Base-by-base conservation (phyloP, 2,113 vertebrate species). In the Cebidichthys violaceus region DNA sequence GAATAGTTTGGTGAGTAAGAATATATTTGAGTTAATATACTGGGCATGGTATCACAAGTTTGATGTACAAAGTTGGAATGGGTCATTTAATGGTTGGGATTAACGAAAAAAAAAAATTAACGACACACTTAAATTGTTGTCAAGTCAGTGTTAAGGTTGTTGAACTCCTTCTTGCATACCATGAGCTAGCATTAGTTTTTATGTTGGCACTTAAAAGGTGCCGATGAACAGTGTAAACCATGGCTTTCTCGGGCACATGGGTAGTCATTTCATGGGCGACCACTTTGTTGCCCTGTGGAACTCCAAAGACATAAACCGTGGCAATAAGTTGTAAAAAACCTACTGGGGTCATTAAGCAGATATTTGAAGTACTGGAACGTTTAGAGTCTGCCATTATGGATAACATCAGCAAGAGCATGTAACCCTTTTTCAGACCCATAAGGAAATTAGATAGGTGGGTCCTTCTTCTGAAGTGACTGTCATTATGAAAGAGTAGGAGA, bases 181-280 rank as follows among this genome's bases (percentile, higher is more conserved):
- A 29, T 6, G 55, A 45, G 27, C 60, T 41, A 52, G 24, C 43
- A n/a, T 67, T 75, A 61, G 45, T 75, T 89, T 55, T 85, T 64
- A 71, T 86, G 70, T 41, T 55, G 2, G 43, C 45, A 81, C 52
- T 83, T 71, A 77, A 83, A 84, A 67, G 64, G 13, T 70, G 31
- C 64, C 77, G 62, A 72, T 83, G 60, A 61, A 69, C 70, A 78
- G 45, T 6, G 3, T n/a, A 64, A 39, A 52, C 35, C 7, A 55
- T 41, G 61, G 37, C 33, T 73, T 29, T 24, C 50, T 1, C 13
- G 1, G 31, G 55, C 1, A 1, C 41, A 29, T 1, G 14, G 73
- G 22, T 69, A 77, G 70, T 80, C 33, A 82, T 80, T 85, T 77
- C 75, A 85, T 57, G 79, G 79, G 68, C 8, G 75, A 80, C 79